phyloP scores from a whole-genome alignment of 1,140 invertebrate genomes.

The Conus betulinus region DNA sequence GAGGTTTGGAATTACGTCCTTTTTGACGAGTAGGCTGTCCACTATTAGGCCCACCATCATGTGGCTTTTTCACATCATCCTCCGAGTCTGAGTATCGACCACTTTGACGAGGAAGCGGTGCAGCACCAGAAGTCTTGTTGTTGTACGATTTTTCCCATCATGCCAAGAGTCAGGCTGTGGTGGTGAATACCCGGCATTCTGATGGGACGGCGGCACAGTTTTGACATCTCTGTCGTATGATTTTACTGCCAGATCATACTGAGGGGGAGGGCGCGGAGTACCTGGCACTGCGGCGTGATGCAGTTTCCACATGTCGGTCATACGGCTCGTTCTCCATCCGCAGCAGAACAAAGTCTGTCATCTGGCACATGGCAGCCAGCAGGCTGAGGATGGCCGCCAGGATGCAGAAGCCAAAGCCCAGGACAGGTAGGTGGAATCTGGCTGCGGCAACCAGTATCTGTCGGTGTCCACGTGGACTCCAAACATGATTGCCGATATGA shows the following conservation, averaged over 20 bases:
- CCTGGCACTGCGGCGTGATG: neutral
- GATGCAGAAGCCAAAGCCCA: constrained; percentile 95
- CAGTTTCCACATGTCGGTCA: neutral
- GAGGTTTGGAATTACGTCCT: neutral
- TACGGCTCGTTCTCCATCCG: constrained; percentile 28
- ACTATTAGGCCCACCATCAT: too few relatives aligned
- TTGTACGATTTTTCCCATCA: neutral
- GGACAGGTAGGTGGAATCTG: constrained; percentile 94
- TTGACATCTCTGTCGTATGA: neutral
- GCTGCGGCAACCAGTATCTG: constrained; percentile 94
- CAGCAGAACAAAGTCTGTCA: constrained; percentile 43
- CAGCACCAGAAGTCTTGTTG: neutral
- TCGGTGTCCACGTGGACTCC: constrained; percentile 92
- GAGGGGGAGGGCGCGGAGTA: neutral
- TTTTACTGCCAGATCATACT: neutral
- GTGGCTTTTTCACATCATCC: neutral
- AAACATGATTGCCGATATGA: constrained; percentile 91
- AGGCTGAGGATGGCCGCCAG: constrained; percentile 85
- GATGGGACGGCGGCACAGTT: neutral
- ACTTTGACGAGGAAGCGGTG: neutral
- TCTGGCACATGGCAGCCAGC: constrained; percentile 62
- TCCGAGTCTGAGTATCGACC: neutral
- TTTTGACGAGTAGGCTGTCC: neutral
- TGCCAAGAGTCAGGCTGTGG: neutral
- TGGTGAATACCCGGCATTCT: neutral